Evolutionary conservation across 2,888 invertebrate genomes (phyloP), one percentile per base, ranked within the genome.

Genomic region (Ectemnius continuus): DNA sequence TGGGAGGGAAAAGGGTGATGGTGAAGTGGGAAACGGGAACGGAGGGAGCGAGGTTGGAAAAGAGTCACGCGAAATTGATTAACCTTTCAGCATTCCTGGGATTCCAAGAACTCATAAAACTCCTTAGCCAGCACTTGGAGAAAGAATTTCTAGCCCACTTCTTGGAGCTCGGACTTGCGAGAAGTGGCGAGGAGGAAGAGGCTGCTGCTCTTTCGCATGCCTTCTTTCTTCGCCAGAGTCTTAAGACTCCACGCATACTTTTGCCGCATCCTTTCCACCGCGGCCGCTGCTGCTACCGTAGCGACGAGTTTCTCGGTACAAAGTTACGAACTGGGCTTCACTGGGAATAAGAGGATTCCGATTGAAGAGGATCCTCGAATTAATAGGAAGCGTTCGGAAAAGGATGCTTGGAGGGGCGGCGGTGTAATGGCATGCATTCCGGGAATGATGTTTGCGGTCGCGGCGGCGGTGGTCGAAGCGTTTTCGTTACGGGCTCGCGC

Each of bases 61-160:
- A 83, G 86, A 87, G 83, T 87, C 86, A 88, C 85, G 84, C 85
- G 86, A 52, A 52, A 52, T 16, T 52, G 52, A 52, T 52, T 52
- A 52, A 52, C 83, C 82, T 81, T 80, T 81, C 83, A 69, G 67
- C 77, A 78, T 82, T 83, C 76, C 75, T 52, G 58, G 64, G 76
- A 82, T 76, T 73, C 72, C 73, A 62, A 56, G 57, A 81, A 81
- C 82, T 86, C 81, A 82, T 84, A 84, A 85, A 86, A 85, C 81
- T 86, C 84, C 70, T 71, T 72, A 80, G 73, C 73, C 61, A 70
- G 52, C 52, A 52, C 52, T 52, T 16, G 52, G 16, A 71, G 82
- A 84, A 83, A 81, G 83, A 84, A 81, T 81, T 81, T 80, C 52
- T 60, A 66, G 56, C 56, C 64, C 45, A 62, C 36, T 63, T 77